Evolutionary conservation across 2,888 invertebrate species (phyloP).

Genomic region (Drosophila bunnanda): DNA sequence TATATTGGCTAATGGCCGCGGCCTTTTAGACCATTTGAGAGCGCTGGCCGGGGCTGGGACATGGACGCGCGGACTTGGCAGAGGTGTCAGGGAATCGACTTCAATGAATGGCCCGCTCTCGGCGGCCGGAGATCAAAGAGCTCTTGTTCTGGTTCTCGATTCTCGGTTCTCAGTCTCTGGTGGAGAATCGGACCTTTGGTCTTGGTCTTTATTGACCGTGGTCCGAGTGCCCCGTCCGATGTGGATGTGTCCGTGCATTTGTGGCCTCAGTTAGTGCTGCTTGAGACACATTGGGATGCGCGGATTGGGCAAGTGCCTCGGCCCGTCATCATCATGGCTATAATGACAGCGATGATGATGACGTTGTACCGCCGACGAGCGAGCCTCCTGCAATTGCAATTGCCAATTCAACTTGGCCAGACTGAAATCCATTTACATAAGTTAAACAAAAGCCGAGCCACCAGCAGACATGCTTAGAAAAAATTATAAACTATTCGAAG

Average conservation of each 20-base stretch:
- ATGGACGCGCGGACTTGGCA: slow-evolving; percentile 10
- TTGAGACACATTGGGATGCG: slow-evolving; percentile 34
- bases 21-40: slow-evolving; percentile 62
- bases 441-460: not conserved
- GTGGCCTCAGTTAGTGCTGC: slow-evolving; percentile 50
- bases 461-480: slow-evolving; percentile 2
- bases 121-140: slow-evolving; percentile 74
- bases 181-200: slow-evolving; percentile 15
- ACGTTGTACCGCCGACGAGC: slow-evolving; percentile 1
- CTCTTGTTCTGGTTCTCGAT: slow-evolving; percentile 69
- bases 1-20: slow-evolving; percentile 81
- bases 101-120: slow-evolving; percentile 66
- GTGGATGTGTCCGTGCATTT: slow-evolving; percentile 52
- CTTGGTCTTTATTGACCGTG: slow-evolving; percentile 49
- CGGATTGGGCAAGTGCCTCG: slow-evolving; percentile 39
- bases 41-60: slow-evolving; percentile 32
- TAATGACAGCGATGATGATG: not conserved
- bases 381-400: slow-evolving; percentile 33
- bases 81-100: slow-evolving; percentile 51
- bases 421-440: slow-evolving; percentile 53
- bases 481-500: not conserved
- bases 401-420: slow-evolving; percentile 26
- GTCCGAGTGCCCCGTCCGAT: slow-evolving; percentile 33
- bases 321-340: slow-evolving; percentile 8
- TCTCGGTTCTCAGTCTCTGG: slow-evolving; percentile 27